Evolutionary conservation across 2,888 invertebrate genomes (phyloP), one percentile per base, ranked within the genome.

Genomic region (Lutraria lutraria): DNA sequence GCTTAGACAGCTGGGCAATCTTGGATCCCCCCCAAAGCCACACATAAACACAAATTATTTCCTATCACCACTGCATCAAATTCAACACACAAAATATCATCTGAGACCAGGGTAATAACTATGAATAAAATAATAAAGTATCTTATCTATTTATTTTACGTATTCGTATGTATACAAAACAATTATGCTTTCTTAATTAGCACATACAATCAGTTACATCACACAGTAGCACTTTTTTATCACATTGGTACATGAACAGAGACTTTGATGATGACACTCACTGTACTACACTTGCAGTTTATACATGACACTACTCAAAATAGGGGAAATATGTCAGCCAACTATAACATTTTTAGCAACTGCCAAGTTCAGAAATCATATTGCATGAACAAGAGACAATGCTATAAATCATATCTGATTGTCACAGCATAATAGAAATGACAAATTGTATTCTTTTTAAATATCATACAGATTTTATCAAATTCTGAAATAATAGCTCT

Each of bases 91-190:
- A 8, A 43, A 43, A 43, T 43, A 43, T 43, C 43, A 4, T 4
- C 43, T 43, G 43, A 43, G 43, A 8, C 8, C 43, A 43, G 43
- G 43, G 43, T 43, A 43, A 43, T 25, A 25, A 68, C n/a, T n/a
- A 21, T 25, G 25, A 68, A 25, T 13, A 68, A 68, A 25, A 25
- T 25, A 68, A 68, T 68, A 68, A n/a, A 25, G 25, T 68, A 43
- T 43, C 25, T n/a, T 25, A 21, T n/a, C 25, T 68, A n/a, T 68
- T 25, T 68, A 68, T 68, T 68, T 68, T 68, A 25, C 25, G n/a
- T 53, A 81, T 81, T 81, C 25, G 54, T 81, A 81, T 53, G 52
- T 81, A 81, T 81, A 81, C 53, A 81, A 53, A 81, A 81, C 81
- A 81, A 52, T 81, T 53, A 52, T 43, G 29, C 25, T 81, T 81